Percentiles rank a stretch among this genome's conserved stretches.
Conservation (phyloP, 2,797 vertebrate species). For the Falco cherrug region DNA sequence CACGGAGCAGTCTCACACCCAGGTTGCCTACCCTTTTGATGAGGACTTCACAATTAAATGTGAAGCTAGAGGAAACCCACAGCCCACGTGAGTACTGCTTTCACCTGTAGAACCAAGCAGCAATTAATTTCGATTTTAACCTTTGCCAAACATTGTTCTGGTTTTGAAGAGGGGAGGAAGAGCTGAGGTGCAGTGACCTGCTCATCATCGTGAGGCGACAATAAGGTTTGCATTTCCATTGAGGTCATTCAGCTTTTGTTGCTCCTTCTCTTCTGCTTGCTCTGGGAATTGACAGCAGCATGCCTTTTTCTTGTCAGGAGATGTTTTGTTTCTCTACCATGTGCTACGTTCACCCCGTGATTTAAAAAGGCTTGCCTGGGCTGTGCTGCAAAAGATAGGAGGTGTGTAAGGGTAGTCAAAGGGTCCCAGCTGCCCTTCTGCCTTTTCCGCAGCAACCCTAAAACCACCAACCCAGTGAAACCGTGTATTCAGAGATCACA, state of each 20-base stretch:
- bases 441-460: background rate
- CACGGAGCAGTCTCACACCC: constrained; percentile 82
- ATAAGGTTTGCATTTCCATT: background rate
- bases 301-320: background rate
- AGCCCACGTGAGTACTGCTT: constrained; percentile 85
- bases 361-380: background rate
- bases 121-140: background rate
- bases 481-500: background rate
- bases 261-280: background rate
- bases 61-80: constrained; percentile 93
- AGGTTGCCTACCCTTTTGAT: constrained; percentile 93
- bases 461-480: background rate
- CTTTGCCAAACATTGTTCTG: background rate
- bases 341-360: background rate
- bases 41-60: constrained; percentile 91
- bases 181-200: background rate
- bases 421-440: background rate
- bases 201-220: accelerated
- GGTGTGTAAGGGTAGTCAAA: background rate
- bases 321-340: background rate
- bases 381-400: background rate
- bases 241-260: background rate
- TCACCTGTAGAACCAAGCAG: background rate
- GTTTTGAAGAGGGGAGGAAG: background rate
- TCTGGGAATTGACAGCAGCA: accelerated